These are phyloP conservation scores for Oreotrochilus melanogaster DNA, from an alignment of 2,113 vertebrate species.

Conservation along the genomic window DNA sequence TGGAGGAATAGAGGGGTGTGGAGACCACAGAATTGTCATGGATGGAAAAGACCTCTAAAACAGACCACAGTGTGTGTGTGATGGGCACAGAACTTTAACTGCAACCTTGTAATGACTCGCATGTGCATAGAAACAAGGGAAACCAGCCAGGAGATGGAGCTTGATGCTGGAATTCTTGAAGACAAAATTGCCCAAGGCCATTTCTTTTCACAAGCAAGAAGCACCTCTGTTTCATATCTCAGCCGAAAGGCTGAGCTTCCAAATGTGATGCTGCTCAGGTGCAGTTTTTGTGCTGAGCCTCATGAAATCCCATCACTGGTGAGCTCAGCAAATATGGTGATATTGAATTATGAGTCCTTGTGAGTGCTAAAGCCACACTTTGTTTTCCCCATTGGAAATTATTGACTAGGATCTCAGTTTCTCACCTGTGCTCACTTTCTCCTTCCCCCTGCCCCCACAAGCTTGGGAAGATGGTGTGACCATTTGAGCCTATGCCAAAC, in stretches of 20 bases:
- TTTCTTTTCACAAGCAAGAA: background rate
- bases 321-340: background rate
- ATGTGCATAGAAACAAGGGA: background rate
- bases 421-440: background rate
- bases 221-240: background rate
- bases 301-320: background rate
- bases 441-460: background rate
- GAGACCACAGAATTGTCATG: background rate
- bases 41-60: too few relatives aligned
- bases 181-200: background rate
- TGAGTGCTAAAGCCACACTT: background rate
- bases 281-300: background rate
- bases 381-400: background rate
- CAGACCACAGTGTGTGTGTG: too few relatives aligned
- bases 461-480: background rate
- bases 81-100: background rate
- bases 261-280: background rate
- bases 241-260: background rate
- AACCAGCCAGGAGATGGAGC: background rate
- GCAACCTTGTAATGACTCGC: fast-evolving
- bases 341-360: background rate
- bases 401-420: background rate
- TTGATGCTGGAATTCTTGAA: background rate
- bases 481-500: background rate
- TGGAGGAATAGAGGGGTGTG: background rate